A percentile compares a stretch with the other conserved stretches of the same genome.
phyloP scores from a whole-genome alignment of 2,888 invertebrate genomes.

The Yponomeuta evonymella region DNA sequence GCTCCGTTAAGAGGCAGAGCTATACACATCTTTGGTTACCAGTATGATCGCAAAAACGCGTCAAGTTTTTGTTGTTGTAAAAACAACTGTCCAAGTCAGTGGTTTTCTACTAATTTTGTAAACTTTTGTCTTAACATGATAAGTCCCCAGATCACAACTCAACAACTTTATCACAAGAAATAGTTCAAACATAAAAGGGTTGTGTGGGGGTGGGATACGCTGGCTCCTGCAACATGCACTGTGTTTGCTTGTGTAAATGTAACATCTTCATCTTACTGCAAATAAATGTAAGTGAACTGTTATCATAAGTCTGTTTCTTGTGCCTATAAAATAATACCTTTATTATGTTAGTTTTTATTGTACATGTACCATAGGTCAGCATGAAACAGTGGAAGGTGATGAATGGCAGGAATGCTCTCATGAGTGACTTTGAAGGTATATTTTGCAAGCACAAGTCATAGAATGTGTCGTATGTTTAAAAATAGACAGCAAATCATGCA shows the following conservation, averaged over 20 bases:
- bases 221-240: neutral
- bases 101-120: too few species aligned
- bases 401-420: slow-evolving; percentile 55
- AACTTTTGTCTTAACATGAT: too few species aligned
- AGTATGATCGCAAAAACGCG: too few species aligned
- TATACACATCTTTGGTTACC: too few species aligned
- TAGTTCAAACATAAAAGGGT: too few species aligned
- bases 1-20: too few species aligned
- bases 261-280: neutral
- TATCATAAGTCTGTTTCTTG: slow-evolving; percentile 38
- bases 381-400: slow-evolving; percentile 65
- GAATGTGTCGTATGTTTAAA: slow-evolving; percentile 50
- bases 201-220: too few species aligned
- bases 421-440: slow-evolving; percentile 51
- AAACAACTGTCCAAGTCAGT: too few species aligned
- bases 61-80: too few species aligned
- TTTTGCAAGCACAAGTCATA: slow-evolving; percentile 59
- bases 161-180: too few species aligned
- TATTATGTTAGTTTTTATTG: slow-evolving; percentile 49
- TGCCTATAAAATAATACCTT: slow-evolving; percentile 59
- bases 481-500: slow-evolving; percentile 60
- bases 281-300: slow-evolving; percentile 13
- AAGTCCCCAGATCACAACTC: too few species aligned
- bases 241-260: neutral
- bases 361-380: slow-evolving; percentile 50